phyloP scores from a whole-genome alignment of 2,888 invertebrate genomes.

The Harpalus rufipes region DNA sequence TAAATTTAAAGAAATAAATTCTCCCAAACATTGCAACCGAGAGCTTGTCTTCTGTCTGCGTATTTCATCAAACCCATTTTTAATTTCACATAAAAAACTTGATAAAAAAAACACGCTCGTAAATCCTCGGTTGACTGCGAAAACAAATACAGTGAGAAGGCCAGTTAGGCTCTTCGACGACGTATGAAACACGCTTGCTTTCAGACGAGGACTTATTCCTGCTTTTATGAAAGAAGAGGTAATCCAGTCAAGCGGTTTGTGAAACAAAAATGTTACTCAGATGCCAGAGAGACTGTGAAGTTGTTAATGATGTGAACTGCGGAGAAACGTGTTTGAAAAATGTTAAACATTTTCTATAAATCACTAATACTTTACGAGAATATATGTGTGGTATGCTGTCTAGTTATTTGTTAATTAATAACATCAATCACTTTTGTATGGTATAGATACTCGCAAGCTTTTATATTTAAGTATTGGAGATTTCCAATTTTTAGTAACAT shows the following conservation, averaged over 20 bases:
- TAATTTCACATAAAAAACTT: constrained; percentile 44
- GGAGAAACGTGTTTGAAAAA: neutral
- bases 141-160: neutral
- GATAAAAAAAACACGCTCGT: constrained; percentile 32
- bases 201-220: neutral
- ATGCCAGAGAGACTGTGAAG: neutral
- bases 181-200: neutral
- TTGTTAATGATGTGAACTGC: neutral
- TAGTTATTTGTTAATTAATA: neutral
- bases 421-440: neutral
- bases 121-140: constrained; percentile 6
- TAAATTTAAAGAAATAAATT: neutral
- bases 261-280: neutral
- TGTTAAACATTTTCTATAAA: neutral
- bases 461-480: too few relatives aligned
- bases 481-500: too few relatives aligned
- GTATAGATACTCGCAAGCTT: too few relatives aligned
- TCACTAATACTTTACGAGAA: neutral
- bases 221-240: neutral
- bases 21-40: too few relatives aligned
- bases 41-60: neutral
- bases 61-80: constrained; percentile 36
- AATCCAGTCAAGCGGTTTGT: neutral
- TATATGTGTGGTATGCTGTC: neutral
- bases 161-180: neutral